Percentiles rank a stretch among this genome's conserved stretches.
Evolutionary conservation across 2,797 vertebrate species (phyloP).

Genomic region (Loris lydekkerianus): DNA sequence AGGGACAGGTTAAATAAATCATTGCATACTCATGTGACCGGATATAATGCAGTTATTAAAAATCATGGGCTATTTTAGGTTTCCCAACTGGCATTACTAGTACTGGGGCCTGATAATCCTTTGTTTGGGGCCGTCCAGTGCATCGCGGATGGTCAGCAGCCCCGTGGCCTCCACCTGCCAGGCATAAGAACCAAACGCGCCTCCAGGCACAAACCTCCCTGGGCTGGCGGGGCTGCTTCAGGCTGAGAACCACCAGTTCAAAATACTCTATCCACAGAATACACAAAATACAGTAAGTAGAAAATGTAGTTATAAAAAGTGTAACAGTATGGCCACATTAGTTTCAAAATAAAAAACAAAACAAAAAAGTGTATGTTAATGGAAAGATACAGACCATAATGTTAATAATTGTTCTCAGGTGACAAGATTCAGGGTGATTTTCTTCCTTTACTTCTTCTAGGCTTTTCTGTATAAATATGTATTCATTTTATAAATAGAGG

Average conservation of each 20-base stretch:
- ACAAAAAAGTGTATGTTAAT: neutral
- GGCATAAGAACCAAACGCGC: neutral
- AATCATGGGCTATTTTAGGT: neutral
- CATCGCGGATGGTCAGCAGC: neutral
- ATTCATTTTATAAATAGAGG: constrained; percentile 29
- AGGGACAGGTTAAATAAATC: neutral
- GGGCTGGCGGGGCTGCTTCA: neutral
- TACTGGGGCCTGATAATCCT: neutral
- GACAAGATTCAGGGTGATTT: neutral
- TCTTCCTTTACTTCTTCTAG: neutral
- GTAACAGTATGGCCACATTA: neutral
- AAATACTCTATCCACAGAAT: neutral
- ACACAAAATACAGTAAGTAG: neutral
- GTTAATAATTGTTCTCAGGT: neutral
- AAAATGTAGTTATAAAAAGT: constrained; percentile 33
- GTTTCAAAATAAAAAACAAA: constrained; percentile 47
- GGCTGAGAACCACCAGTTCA: neutral
- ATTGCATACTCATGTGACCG: neutral
- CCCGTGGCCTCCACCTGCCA: neutral
- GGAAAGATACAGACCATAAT: neutral
- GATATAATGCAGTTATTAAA: constrained; percentile 6
- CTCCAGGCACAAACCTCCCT: neutral
- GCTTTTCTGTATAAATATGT: neutral
- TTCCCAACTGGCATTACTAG: neutral
- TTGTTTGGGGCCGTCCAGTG: neutral